phyloP scores from a whole-genome alignment of 2,888 invertebrate genomes.

The Philopedon plagiatum region DNA sequence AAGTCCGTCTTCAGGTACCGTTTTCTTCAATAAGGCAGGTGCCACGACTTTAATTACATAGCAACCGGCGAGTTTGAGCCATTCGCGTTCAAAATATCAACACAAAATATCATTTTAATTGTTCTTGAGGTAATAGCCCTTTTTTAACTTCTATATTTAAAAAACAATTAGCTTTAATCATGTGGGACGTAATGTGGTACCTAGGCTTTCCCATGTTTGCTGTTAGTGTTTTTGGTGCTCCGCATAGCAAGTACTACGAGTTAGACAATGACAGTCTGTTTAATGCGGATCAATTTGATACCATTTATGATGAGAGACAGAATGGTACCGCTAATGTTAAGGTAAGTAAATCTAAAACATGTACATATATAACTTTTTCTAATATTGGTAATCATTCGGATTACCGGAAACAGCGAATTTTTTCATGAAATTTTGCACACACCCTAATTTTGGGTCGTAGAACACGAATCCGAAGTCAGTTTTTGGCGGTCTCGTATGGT shows the following conservation, averaged over 20 bases:
- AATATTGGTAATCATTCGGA: too few relatives aligned
- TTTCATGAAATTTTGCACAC: too few relatives aligned
- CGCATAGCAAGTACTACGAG: conserved; percentile 2
- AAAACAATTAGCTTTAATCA: neutral
- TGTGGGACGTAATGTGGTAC: conserved; percentile 44
- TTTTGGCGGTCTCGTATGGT: too few relatives aligned
- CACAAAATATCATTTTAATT: neutral
- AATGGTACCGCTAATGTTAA: conserved; percentile 84
- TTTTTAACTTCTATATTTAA: neutral
- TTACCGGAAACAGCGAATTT: too few relatives aligned
- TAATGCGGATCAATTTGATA: conserved; percentile 53
- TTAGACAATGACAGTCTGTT: conserved; percentile 26
- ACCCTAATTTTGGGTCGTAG: too few relatives aligned
- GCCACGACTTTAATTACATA: conserved; percentile 21
- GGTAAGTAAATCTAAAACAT: conserved; percentile 64
- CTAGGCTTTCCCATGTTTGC: conserved; percentile 43
- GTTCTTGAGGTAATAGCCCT: neutral
- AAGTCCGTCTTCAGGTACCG: conserved; percentile 20
- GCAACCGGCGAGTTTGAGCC: conserved; percentile 14
- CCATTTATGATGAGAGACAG: conserved; percentile 79
- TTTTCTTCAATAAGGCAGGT: conserved; percentile 5
- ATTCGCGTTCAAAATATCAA: neutral
- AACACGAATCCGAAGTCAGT: too few relatives aligned
- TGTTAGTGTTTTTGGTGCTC: conserved; percentile 40
- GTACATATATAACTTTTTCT: neutral